Evolutionary conservation across 2,113 vertebrate species (phyloP).

Genomic region (Dermatemys mawii): DNA sequence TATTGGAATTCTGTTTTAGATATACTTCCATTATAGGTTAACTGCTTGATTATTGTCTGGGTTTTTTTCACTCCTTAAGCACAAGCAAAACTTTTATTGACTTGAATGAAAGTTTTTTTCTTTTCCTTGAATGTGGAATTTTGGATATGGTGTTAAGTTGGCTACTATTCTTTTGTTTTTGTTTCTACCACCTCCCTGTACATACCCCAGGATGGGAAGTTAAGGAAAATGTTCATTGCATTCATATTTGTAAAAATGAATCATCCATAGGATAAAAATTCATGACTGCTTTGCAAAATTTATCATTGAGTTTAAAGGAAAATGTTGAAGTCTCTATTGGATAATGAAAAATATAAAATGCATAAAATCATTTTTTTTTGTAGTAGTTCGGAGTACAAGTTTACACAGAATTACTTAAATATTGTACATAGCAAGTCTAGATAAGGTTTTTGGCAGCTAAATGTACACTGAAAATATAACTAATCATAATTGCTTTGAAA

Average conservation of each 20-base stretch:
- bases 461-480: neutral
- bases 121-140: neutral
- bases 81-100: neutral
- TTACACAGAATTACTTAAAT: neutral
- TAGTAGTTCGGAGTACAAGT: neutral
- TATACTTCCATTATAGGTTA: neutral
- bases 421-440: neutral
- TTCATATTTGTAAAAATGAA: neutral
- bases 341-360: neutral
- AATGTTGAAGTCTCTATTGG: neutral
- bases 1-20: constrained; percentile 12
- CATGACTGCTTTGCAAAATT: neutral
- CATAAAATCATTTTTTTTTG: neutral
- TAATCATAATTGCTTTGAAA: neutral
- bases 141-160: neutral
- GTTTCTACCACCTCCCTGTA: neutral
- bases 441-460: neutral
- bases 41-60: neutral
- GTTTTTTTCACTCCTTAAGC: neutral
- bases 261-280: neutral
- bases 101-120: neutral
- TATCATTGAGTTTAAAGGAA: neutral
- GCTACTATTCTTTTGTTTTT: neutral
- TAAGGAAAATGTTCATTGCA: neutral
- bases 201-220: neutral